Evolutionary conservation across 92 coral and sea anemone species (phyloP).

Genomic region (Isaurus tuberculatus): DNA sequence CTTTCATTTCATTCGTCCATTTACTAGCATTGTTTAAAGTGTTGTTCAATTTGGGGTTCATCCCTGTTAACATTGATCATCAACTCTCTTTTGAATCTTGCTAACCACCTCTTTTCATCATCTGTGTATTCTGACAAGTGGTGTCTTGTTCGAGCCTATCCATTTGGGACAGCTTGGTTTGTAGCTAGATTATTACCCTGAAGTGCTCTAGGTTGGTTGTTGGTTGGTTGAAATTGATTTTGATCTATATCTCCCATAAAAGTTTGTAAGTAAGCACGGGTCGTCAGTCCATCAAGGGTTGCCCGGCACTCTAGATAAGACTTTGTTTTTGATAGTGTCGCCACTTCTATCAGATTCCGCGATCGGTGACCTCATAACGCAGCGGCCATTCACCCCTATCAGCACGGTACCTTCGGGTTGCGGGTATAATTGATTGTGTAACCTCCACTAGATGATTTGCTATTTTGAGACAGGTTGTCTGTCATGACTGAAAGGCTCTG

Average conservation of each 20-base stretch:
- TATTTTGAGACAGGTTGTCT: neutral
- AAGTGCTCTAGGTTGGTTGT: slow-evolving; percentile 1
- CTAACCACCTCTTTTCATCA: slow-evolving; percentile 8
- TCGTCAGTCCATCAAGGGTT: neutral
- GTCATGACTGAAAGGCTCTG: no score
- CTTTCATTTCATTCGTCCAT: slow-evolving; percentile 4
- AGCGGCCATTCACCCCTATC: slow-evolving; percentile 1
- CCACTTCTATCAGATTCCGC: slow-evolving; percentile 4
- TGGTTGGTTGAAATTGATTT: neutral
- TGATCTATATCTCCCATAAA: neutral
- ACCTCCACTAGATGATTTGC: slow-evolving; percentile 3
- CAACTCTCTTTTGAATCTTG: slow-evolving; percentile 3
- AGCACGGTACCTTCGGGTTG: neutral
- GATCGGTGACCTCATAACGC: slow-evolving; percentile 13
- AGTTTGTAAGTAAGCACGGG: neutral
- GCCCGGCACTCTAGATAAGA: neutral
- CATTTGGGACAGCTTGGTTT: slow-evolving; percentile 2
- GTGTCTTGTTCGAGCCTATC: slow-evolving; percentile 2
- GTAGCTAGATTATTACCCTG: neutral
- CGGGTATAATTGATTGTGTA: slow-evolving; percentile 3
- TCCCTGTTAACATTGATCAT: neutral
- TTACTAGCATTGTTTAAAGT: neutral
- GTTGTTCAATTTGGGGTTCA: slow-evolving; percentile 4
- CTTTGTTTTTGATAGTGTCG: neutral
- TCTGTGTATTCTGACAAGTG: slow-evolving; percentile 8